Percentiles rank a stretch among this genome's conserved stretches.
These are phyloP conservation scores for Raillietiella orientalis DNA, from an alignment of 2,888 invertebrate genomes.

Conservation along the genomic window DNA sequence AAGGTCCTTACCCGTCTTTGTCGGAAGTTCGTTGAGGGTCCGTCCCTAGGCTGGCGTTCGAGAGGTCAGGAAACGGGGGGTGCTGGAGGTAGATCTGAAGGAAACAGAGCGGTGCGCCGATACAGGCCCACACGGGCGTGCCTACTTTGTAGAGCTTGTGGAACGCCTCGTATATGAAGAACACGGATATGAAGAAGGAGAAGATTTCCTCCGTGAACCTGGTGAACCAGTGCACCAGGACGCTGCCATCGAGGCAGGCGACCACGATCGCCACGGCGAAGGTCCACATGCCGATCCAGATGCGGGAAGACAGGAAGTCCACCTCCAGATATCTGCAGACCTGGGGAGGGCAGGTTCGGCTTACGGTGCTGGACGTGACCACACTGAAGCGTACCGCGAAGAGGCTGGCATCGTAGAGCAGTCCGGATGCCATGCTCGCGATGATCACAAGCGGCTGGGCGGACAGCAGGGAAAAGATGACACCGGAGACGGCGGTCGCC, in stretches of 20 bases:
- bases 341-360: too few species aligned
- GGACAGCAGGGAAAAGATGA: conserved; percentile 52
- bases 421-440: conserved; percentile 72
- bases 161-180: conserved; percentile 74
- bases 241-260: conserved; percentile 66
- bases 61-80: too few species aligned
- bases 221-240: conserved; percentile 60
- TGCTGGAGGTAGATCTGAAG: too few species aligned
- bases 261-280: conserved; percentile 44
- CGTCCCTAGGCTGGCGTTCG: too few species aligned
- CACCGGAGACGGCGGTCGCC: conserved; percentile 41
- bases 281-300: conserved; percentile 83
- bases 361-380: too few species aligned
- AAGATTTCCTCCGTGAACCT: conserved; percentile 94
- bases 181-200: conserved; percentile 71
- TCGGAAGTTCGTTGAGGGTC: too few species aligned
- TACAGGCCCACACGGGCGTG: too few species aligned
- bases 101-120: too few species aligned
- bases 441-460: conserved; percentile 86
- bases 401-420: conserved; percentile 82
- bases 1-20: too few species aligned
- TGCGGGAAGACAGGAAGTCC: conserved; percentile 52
- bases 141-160: conserved; percentile 37
- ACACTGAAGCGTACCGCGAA: conserved; percentile 18
- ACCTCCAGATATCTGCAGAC: conserved; percentile 42